Evolutionary conservation across 2,888 invertebrate genomes (phyloP), one percentile per base, ranked within the genome.

Genomic region (Aethes cnicana): DNA sequence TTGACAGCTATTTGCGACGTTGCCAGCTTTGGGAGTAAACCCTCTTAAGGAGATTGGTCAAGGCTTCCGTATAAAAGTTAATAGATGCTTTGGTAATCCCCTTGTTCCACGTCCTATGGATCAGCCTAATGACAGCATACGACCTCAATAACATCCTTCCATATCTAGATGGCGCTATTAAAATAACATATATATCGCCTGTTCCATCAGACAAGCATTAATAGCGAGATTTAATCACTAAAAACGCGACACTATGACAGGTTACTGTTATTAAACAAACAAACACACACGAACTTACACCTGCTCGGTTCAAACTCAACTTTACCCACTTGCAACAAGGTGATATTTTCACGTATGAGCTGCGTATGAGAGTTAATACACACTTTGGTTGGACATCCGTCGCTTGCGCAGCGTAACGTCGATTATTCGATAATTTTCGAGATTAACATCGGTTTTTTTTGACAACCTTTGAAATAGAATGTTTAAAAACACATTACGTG

Each of bases 371-470:
- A 16, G 32, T 52, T 46, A 33, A 52, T 33, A 32, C 65, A 65
- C 68, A 67, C 73, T 77, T 77, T 72, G 70, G 74, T 72, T 77
- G 77, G 82, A 81, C 85, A 84, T 84, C 84, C 85, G 83, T 80
- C 85, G 84, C 74, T 72, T 66, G 83, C 84, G 86, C 86, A 84
- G 74, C 81, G 75, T 79, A 74, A 75, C 82, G 79, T 74, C 84
- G 86, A 86, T 86, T 87, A 88, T 76, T 84, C 77, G 87, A 88
- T 88, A 88, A 87, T 88, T 88, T 85, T 61, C 71, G 59, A 77
- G 86, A 87, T 87, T 75, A 74, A 64, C 70, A 85, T 85, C 81
- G 60, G 64, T 69, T 83, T 86, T 86, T 83, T 86, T 86, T 83
- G 84, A 85, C 85, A 85, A 81, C 73, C 74, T 81, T 75, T 62